Base-by-base conservation (phyloP, 2,888 invertebrate genomes). In the Rotaria socialis region DNA sequence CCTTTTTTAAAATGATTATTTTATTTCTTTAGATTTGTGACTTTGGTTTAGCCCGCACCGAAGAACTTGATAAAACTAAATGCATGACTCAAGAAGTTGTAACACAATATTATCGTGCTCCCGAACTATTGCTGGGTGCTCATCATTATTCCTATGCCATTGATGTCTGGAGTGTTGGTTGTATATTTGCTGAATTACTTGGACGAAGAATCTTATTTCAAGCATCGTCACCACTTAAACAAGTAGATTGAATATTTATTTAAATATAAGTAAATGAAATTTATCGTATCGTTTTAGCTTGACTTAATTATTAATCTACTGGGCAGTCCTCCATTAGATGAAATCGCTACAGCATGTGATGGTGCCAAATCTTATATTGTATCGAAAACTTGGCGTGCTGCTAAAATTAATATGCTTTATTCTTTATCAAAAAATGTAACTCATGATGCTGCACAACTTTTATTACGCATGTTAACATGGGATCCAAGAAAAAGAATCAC, bases 11-110 rank as follows among this genome's bases (percentile, higher is more conserved):
- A 2, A 75, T 50, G 27, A 27, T 52, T 67, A 14, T 50, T 75
- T 16, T 27, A 22, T 85, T 86, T 50, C 88, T 88, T 24, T 90
- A 95, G 94, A 99, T 99, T 92, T 99, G 99, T 93, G 99, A 99
- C 93, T 99, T 99, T 92, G 99, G 99, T 50, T 93, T 99, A 91
- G 99, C 99, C 74, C 93, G 99, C 89, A 96, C 98, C 88, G 97
- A 97, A 92, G 98, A 99, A 91, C 90, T 90, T 88, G 85, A 87
- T 56, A 94, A 94, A 90, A 94, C 94, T 90, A 95, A 95, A 92
- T 95, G 95, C 92, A 98, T 99, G 98, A 99, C 99, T 58, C 98
- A 98, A 92, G 99, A 99, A 92, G 99, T 99, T 88, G 99, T 99
- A 88, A 99, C 99, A 88, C 99, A 99, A 93, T 99, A 99, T 93